A percentile compares a stretch with the other conserved stretches of the same genome.
Evolutionary conservation across 1,140 invertebrate genomes (phyloP).

Genomic region (Drosophila yakuba): DNA sequence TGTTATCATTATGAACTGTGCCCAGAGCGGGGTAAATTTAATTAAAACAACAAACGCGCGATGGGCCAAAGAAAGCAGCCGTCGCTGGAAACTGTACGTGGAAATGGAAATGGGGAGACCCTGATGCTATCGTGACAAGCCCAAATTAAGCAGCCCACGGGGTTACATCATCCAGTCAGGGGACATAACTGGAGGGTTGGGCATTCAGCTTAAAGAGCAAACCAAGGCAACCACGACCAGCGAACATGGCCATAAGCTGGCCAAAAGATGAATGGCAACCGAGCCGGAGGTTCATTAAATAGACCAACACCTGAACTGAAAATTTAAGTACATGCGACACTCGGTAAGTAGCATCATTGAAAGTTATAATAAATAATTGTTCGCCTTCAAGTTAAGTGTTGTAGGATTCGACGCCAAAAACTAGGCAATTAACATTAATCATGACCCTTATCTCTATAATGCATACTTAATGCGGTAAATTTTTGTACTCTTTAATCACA

Average conservation of each 20-base stretch:
- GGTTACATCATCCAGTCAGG: constrained; percentile 66
- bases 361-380: too few relatives aligned
- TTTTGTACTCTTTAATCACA: too few relatives aligned
- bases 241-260: constrained; percentile 16
- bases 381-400: neutral
- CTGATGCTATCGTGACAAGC: constrained; percentile 77
- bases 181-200: constrained; percentile 3
- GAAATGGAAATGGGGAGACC: constrained; percentile 43
- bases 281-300: constrained; percentile 10
- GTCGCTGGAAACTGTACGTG: constrained; percentile 19
- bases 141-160: constrained; percentile 70
- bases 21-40: constrained; percentile 55
- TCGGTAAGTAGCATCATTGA: neutral
- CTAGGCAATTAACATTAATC: neutral
- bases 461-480: too few relatives aligned
- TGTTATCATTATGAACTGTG: constrained; percentile 46
- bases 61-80: constrained; percentile 34
- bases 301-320: constrained; percentile 5
- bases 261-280: constrained; percentile 25
- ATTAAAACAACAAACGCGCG: constrained; percentile 68
- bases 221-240: constrained; percentile 49
- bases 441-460: neutral
- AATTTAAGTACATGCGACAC: constrained; percentile 1
- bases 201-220: constrained; percentile 60
- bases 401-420: neutral